phyloP scores from a whole-genome alignment of 2,797 vertebrate genomes.

The Pipistrellus pygmaeus region DNA sequence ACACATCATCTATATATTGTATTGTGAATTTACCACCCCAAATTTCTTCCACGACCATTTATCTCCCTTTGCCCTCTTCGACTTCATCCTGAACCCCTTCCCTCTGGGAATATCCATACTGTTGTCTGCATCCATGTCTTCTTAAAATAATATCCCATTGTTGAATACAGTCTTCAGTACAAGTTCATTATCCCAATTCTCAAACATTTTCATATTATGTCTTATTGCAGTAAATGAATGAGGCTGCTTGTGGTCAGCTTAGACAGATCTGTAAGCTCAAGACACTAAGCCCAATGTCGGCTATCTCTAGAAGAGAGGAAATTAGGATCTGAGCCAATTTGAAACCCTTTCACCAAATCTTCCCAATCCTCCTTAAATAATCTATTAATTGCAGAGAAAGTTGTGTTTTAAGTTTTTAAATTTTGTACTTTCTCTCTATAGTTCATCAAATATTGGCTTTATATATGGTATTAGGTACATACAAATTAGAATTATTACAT shows the following conservation, averaged over 20 bases:
- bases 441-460: neutral
- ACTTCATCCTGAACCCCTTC: too few relatives aligned
- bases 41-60: too few relatives aligned
- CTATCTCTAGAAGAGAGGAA: neutral
- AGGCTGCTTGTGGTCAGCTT: neutral
- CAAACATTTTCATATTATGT: neutral
- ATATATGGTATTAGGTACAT: neutral
- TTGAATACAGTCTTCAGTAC: neutral
- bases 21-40: too few relatives aligned
- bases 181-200: neutral
- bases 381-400: neutral
- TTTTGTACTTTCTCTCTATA: neutral
- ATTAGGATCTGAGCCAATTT: neutral
- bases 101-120: too few relatives aligned
- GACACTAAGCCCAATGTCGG: neutral
- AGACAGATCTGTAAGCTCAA: neutral
- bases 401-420: neutral
- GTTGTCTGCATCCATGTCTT: neutral
- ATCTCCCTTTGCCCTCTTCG: too few relatives aligned
- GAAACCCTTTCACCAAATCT: neutral
- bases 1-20: too few relatives aligned
- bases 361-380: neutral
- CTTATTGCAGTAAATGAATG: neutral
- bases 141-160: neutral
- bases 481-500: neutral